These are phyloP conservation scores for Battus philenor DNA, from an alignment of 1,140 invertebrate species.

Conservation along the genomic window DNA sequence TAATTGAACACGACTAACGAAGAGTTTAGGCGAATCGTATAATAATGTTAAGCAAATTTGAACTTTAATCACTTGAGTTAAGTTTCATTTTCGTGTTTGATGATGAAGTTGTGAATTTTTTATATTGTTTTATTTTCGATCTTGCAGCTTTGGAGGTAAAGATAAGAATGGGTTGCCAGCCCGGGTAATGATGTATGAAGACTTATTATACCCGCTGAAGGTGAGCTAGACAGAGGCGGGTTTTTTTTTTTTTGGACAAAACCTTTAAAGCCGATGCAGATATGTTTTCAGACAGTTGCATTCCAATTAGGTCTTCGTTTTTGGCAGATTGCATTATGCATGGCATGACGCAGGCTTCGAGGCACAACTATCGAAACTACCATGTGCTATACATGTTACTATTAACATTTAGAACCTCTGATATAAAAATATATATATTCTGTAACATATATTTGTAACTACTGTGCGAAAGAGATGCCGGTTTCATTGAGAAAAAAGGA, in stretches of 20 bases:
- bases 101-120: constrained; percentile 24
- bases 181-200: constrained; percentile 29
- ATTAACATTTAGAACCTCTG: no score
- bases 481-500: no score
- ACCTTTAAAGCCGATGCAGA: constrained; percentile 13
- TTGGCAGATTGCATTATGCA: no score
- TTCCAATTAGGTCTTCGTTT: neutral
- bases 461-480: no score
- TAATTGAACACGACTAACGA: constrained; percentile 19
- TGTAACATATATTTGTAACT: no score
- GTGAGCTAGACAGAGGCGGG: constrained; percentile 50
- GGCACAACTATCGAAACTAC: no score
- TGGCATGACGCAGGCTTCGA: no score
- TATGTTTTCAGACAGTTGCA: constrained; percentile 12
- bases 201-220: constrained; percentile 48
- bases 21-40: constrained; percentile 32
- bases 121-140: constrained; percentile 12
- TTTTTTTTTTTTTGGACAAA: constrained; percentile 35
- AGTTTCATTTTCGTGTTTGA: constrained; percentile 30
- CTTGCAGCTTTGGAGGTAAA: constrained; percentile 1
- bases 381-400: no score
- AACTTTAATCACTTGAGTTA: constrained; percentile 30
- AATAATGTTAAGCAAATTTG: constrained; percentile 34
- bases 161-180: neutral
- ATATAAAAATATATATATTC: no score